phyloP scores from a whole-genome alignment of 2,113 vertebrate species.

The Rallus limicola region DNA sequence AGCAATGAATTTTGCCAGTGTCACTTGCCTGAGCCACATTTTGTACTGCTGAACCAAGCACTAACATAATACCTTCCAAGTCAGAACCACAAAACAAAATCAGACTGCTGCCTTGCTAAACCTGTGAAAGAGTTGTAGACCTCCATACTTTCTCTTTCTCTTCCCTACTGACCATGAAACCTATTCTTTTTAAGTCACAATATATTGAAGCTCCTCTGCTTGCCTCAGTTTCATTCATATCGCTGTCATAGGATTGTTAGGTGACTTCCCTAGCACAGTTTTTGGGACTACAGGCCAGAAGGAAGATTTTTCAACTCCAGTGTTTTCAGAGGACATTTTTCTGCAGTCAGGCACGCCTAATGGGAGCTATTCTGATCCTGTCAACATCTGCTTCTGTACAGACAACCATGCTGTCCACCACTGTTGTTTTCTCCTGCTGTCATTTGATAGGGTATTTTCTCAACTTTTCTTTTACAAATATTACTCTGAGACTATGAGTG shows the following conservation, averaged over 20 bases:
- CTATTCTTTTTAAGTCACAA: neutral
- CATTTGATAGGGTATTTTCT: neutral
- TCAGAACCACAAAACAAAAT: neutral
- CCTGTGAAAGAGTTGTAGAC: neutral
- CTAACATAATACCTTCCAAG: neutral
- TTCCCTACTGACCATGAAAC: neutral
- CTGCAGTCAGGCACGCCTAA: constrained; percentile 28
- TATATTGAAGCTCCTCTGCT: neutral
- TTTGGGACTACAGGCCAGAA: neutral
- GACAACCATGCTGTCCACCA: neutral
- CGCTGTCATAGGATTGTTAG: neutral
- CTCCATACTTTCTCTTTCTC: neutral
- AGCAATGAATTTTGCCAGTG: neutral
- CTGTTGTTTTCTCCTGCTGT: neutral
- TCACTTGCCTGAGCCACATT: neutral
- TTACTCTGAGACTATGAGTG: neutral
- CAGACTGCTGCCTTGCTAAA: neutral
- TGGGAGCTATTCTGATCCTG: constrained; percentile 7
- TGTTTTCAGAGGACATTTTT: neutral
- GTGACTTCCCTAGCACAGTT: neutral
- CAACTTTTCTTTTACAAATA: neutral
- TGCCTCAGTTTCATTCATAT: neutral
- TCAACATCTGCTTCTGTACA: constrained; percentile 29
- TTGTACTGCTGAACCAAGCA: neutral
- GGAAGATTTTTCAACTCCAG: neutral